These are phyloP conservation scores for Drosophila maculinotata DNA, from an alignment of 2,888 invertebrate species.

Conservation along the genomic window DNA sequence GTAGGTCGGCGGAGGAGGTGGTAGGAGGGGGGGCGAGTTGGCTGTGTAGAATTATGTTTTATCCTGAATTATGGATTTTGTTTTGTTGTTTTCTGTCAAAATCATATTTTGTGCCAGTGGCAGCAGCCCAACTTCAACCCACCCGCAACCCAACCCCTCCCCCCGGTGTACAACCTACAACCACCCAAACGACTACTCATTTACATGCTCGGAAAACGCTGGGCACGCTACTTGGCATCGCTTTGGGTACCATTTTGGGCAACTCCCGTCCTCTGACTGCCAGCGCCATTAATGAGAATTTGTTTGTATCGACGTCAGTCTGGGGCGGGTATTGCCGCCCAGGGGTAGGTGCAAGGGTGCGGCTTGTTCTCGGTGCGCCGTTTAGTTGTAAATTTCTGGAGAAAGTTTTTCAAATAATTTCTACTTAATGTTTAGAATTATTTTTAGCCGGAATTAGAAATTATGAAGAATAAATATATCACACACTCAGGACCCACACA, in stretches of 20 bases:
- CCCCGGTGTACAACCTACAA: constrained; percentile 1
- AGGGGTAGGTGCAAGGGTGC: not conserved
- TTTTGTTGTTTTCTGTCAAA: constrained; percentile 84
- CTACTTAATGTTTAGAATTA: constrained; percentile 83
- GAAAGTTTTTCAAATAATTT: constrained; percentile 83
- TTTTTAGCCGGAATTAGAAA: constrained; percentile 78
- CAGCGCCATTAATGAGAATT: constrained; percentile 82
- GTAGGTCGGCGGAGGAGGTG: constrained; percentile 34
- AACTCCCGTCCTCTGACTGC: constrained; percentile 51
- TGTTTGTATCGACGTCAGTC: constrained; percentile 81
- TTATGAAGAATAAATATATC: constrained; percentile 81
- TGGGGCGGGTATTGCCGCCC: constrained; percentile 15
- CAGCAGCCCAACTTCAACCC: constrained; percentile 3
- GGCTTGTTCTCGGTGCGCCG: constrained; percentile 33
- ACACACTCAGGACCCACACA: constrained; percentile 46
- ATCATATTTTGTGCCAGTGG: constrained; percentile 79
- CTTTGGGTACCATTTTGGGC: constrained; percentile 63
- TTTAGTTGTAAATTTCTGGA: constrained; percentile 78
- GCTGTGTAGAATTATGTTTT: constrained; percentile 82
- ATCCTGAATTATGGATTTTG: constrained; percentile 84
- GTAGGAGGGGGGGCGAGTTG: not conserved
- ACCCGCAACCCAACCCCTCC: constrained; percentile 4
- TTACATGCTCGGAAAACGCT: constrained; percentile 73
- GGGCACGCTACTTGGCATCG: constrained; percentile 48
- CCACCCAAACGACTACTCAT: constrained; percentile 70